Evolutionary conservation across 2,797 vertebrate species (phyloP).

Genomic region (Mionectes olivaceus): DNA sequence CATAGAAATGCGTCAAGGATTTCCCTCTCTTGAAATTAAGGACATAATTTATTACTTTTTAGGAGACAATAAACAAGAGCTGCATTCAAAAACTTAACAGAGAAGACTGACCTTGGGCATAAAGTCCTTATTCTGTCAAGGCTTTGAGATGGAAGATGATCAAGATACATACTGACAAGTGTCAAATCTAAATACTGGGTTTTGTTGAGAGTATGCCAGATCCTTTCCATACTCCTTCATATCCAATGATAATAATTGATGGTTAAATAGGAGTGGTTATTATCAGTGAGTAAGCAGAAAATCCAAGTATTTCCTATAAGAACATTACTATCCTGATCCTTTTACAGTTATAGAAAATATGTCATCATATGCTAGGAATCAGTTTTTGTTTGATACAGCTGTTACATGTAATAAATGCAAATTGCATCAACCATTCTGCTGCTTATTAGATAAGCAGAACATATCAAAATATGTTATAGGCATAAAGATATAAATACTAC

Average conservation of each 20-base stretch:
- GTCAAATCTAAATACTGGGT: background rate
- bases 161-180: constrained; percentile 42
- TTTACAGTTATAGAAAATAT: background rate
- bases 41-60: background rate
- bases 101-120: constrained; percentile 20
- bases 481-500: background rate
- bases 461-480: background rate
- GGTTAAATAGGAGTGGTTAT: background rate
- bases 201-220: background rate
- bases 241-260: background rate
- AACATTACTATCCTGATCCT: background rate
- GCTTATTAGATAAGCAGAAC: background rate
- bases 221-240: background rate
- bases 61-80: background rate
- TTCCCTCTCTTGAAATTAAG: background rate
- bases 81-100: background rate
- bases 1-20: background rate
- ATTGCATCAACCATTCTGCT: background rate
- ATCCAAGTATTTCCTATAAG: background rate
- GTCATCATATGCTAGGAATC: background rate
- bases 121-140: constrained; percentile 51
- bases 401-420: background rate
- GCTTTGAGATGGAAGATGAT: background rate
- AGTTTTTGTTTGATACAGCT: background rate
- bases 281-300: background rate